Evolutionary conservation across 2,113 vertebrate species (phyloP).

Genomic region (Protobothrops flavoviridis): DNA sequence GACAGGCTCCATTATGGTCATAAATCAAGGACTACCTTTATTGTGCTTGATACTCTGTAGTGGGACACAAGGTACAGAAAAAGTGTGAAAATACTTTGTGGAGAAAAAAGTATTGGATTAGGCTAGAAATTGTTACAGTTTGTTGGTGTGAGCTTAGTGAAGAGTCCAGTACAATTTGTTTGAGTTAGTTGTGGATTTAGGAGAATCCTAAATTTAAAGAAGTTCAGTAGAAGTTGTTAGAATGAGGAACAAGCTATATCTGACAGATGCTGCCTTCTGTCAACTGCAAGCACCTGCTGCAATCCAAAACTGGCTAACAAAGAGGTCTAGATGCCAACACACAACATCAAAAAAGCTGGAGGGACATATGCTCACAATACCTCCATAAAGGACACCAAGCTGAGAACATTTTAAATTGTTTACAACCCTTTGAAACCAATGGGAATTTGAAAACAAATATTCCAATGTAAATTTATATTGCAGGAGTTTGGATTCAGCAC

Average conservation of each 20-base stretch:
- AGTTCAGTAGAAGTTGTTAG: not conserved
- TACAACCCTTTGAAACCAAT: not conserved
- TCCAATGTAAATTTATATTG: not conserved
- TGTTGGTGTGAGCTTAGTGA: not conserved
- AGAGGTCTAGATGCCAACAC: not conserved
- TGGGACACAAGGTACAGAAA: not conserved
- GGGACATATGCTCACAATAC: not conserved
- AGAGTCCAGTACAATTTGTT: not conserved
- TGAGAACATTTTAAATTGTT: not conserved
- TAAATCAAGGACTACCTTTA: not conserved
- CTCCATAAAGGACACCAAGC: not conserved
- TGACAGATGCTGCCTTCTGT: not conserved
- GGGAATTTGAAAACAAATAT: not conserved
- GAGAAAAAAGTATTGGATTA: not conserved
- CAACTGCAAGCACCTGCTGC: not conserved
- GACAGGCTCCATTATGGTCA: not conserved
- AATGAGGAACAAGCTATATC: not conserved
- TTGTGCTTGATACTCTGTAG: not conserved
- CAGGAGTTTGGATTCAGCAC: not conserved
- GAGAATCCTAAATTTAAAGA: not conserved
- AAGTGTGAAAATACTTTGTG: not conserved
- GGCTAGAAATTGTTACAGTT: not conserved
- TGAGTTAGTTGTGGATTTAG: not conserved
- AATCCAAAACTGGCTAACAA: not conserved
- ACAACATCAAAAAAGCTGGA: not conserved